phyloP scores from a whole-genome alignment of 2,113 vertebrate species.

The Spermophilus dauricus region DNA sequence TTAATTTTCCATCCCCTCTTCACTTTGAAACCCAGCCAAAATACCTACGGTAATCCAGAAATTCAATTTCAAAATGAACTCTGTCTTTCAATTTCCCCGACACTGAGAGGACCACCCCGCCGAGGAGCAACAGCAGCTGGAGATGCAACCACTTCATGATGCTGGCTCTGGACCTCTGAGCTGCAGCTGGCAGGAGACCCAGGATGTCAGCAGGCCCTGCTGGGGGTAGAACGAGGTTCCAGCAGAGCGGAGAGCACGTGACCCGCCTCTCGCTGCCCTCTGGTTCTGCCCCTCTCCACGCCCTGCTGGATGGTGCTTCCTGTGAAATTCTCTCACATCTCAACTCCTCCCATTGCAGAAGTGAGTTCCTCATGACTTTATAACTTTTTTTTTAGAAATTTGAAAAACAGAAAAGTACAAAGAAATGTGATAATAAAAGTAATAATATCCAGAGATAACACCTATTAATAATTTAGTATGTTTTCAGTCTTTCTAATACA shows the following conservation, averaged over 20 bases:
- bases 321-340: too few species aligned
- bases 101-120: neutral
- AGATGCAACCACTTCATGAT: neutral
- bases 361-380: neutral
- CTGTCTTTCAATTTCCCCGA: neutral
- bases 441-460: neutral
- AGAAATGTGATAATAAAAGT: neutral
- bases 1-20: neutral
- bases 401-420: neutral
- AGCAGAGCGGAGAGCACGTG: neutral
- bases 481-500: neutral
- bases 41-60: slow-evolving; percentile 3
- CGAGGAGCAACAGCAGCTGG: neutral
- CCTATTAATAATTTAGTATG: too few species aligned
- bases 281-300: neutral
- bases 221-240: neutral
- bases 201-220: neutral
- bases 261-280: neutral
- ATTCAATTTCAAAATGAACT: too few species aligned
- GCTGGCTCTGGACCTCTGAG: neutral
- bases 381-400: neutral
- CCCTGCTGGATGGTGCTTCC: neutral
- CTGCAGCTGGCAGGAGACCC: neutral
- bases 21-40: neutral
- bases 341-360: neutral